Evolutionary conservation across 2,113 vertebrate genomes (phyloP), one percentile per base, ranked within the genome.

Genomic region (Ictalurus furcatus): DNA sequence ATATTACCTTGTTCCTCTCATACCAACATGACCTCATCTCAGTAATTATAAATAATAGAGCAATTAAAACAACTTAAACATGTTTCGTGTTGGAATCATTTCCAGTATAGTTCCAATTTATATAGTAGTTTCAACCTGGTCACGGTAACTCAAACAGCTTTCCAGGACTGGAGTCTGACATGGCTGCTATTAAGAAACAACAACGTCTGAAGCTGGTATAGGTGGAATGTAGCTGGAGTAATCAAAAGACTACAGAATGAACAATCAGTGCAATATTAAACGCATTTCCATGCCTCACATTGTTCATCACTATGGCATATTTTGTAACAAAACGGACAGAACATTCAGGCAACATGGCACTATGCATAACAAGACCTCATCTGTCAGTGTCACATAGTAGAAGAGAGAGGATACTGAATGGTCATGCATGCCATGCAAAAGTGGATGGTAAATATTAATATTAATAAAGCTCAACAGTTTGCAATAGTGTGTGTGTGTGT

Each of bases 351-450:
- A 87, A n/a, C 65, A 73, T 14, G 16, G 21, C 34, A 80, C 23
- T n/a, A 30, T 13, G 0, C 17, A 67, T 25, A 79, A n/a, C 56
- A 65, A 25, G 21, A 58, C 37, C 9, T 14, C 37, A 81, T 54
- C 69, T 84, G 9, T 67, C 56, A 58, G 30, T 9, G 63, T 59
- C 67, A 74, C 63, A 21, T 37, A 59, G 21, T 58, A 28, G 84
- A 83, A 56, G 19, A 48, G 89, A 93, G 90, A 82, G 85, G 34
- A 90, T 78, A 85, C 65, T 61, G 67, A 81, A 73, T 76, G 37
- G 90, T 79, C 94, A 95, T 92, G 94, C 94, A 91, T 61, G 37
- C 90, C 94, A 94, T 93, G 94, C 94, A 93, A 87, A 92, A 89
- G 69, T 90, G 76, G 84, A 85, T 63, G 37, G 8, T 37, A 61